These are phyloP conservation scores for Gymnothorax javanicus DNA, from an alignment of 2,797 vertebrate species.

Conservation along the genomic window DNA sequence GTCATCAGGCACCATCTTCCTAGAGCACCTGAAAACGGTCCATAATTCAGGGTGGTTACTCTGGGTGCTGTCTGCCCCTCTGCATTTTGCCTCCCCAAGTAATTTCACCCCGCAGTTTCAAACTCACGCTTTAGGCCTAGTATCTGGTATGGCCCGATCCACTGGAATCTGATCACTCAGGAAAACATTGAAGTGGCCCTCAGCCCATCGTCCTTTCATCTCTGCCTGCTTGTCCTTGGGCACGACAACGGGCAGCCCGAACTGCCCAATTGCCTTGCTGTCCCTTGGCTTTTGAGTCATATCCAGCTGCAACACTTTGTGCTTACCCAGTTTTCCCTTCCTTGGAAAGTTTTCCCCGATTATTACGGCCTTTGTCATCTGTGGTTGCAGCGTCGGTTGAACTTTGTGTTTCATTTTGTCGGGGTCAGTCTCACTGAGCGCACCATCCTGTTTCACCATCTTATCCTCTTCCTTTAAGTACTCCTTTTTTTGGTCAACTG, in stretches of 20 bases:
- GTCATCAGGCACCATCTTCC: conserved; percentile 79
- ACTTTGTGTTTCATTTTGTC: neutral
- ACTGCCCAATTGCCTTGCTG: conserved; percentile 82
- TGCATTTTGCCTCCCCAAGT: neutral
- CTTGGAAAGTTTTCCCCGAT: conserved; percentile 31
- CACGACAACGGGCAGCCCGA: conserved; percentile 75
- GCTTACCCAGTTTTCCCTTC: conserved; percentile 58
- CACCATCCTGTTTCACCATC: neutral
- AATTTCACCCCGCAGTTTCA: neutral
- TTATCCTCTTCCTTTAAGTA: conserved; percentile 34
- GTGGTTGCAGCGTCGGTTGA: conserved; percentile 23
- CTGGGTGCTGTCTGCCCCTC: neutral
- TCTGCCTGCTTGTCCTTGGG: conserved; percentile 73
- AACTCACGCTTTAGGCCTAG: conserved; percentile 87
- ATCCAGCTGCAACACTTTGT: conserved; percentile 83
- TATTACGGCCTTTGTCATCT: neutral
- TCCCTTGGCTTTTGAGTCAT: conserved; percentile 78
- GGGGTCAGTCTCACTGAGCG: conserved; percentile 2
- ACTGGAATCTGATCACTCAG: conserved; percentile 92
- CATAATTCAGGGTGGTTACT: conserved; percentile 1
- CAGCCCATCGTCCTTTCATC: conserved; percentile 84
- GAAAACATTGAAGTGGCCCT: conserved; percentile 95
- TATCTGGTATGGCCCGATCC: conserved; percentile 88
- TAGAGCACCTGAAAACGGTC: conserved; percentile 76
- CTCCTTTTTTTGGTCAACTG: conserved; percentile 27